These are phyloP conservation scores for Lasiommata megera DNA, from an alignment of 2,888 invertebrate species.

Conservation along the genomic window DNA sequence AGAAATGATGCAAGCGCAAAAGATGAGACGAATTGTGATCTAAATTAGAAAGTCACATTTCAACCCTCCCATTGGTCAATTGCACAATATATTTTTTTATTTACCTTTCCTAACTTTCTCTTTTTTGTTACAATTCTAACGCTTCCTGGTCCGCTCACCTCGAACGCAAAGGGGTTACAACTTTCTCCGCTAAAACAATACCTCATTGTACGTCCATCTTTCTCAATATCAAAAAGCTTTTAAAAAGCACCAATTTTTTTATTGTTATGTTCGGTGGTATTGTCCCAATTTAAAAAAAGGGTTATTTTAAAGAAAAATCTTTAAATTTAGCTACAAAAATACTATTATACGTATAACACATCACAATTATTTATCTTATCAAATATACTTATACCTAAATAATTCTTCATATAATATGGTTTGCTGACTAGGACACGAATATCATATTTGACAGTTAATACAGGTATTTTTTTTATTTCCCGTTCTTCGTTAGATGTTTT, in stretches of 20 bases:
- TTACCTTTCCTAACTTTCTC: slow-evolving; percentile 69
- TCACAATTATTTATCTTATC: too few relatives aligned
- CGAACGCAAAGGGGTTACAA: slow-evolving; percentile 69
- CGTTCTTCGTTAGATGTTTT: too few relatives aligned
- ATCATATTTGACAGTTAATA: too few relatives aligned
- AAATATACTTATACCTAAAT: too few relatives aligned
- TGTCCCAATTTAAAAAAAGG: background rate
- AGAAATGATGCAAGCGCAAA: slow-evolving; percentile 54
- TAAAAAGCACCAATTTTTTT: slow-evolving; percentile 2
- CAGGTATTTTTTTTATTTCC: too few relatives aligned
- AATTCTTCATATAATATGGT: too few relatives aligned
- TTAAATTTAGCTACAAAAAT: too few relatives aligned
- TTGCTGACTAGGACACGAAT: too few relatives aligned
- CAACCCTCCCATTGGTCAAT: slow-evolving; percentile 59
- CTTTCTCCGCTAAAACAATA: slow-evolving; percentile 73
- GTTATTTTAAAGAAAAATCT: background rate
- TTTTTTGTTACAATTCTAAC: slow-evolving; percentile 74
- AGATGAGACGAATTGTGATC: slow-evolving; percentile 50
- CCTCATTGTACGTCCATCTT: slow-evolving; percentile 23
- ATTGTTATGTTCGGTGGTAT: background rate
- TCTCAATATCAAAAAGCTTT: slow-evolving; percentile 9
- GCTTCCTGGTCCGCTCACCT: slow-evolving; percentile 69
- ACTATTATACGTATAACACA: too few relatives aligned
- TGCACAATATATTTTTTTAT: slow-evolving; percentile 52
- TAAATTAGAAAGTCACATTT: slow-evolving; percentile 72